Conservation (phyloP, 1,140 invertebrate genomes). For the Delia radicum region DNA sequence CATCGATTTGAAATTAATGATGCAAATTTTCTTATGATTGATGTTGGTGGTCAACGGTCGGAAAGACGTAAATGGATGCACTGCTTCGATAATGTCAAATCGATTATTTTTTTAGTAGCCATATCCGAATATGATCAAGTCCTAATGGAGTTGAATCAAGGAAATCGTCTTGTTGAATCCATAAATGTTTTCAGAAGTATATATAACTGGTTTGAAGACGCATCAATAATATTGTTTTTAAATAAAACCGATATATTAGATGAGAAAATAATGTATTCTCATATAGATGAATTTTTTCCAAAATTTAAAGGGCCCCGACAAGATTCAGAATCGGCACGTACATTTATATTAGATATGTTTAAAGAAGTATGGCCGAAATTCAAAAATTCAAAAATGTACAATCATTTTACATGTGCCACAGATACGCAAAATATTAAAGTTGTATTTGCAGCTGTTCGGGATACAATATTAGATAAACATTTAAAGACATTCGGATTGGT, state of each 20-base stretch:
- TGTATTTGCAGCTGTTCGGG: constrained; percentile 7
- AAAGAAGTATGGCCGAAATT: neutral
- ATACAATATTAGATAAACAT: constrained; percentile 1
- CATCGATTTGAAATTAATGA: neutral
- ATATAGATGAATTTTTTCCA: constrained; percentile 93
- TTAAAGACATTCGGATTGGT: neutral
- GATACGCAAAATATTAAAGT: constrained; percentile 15
- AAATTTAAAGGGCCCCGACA: constrained; percentile 83
- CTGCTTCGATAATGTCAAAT: constrained; percentile 12
- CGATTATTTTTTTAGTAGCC: constrained; percentile 8
- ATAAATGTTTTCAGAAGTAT: neutral
- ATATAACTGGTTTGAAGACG: neutral
- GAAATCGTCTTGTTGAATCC: constrained; percentile 10
- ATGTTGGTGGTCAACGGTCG: constrained; percentile 23
- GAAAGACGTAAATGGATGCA: constrained; percentile 25
- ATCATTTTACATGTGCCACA: constrained; percentile 17
- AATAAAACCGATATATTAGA: constrained; percentile 94
- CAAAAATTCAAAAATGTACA: no score
- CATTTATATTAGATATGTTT: constrained; percentile 23
- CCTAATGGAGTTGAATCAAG: neutral
- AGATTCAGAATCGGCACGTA: neutral
- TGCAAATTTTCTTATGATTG: neutral
- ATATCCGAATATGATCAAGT: constrained; percentile 24
- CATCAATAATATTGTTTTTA: constrained; percentile 90
- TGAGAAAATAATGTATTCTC: constrained; percentile 93